phyloP scores from a whole-genome alignment of 2,113 vertebrate species.

The Malurus melanocephalus region DNA sequence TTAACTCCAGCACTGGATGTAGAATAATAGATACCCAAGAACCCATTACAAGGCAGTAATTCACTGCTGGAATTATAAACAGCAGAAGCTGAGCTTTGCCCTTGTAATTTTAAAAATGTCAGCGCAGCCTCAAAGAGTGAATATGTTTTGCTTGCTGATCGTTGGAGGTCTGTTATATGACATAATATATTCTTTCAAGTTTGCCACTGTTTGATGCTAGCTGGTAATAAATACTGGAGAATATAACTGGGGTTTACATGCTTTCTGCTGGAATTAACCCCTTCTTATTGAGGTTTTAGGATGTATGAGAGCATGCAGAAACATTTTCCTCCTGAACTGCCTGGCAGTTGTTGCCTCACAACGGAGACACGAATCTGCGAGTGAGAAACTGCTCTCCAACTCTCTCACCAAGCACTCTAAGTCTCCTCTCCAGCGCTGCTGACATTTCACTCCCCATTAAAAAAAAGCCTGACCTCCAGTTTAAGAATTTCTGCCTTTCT shows the following conservation, averaged over 20 bases:
- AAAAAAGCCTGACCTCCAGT: background rate
- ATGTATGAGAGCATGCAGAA: background rate
- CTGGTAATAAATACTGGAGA: constrained; percentile 16
- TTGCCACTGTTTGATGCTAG: constrained; percentile 13
- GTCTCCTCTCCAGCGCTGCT: background rate
- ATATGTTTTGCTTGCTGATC: constrained; percentile 25
- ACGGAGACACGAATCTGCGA: rapidly evolving
- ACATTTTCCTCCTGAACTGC: background rate
- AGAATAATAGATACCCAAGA: constrained; percentile 42
- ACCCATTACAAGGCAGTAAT: constrained; percentile 30
- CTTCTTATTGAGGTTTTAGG: background rate
- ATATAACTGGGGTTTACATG: background rate
- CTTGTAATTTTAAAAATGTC: constrained; percentile 50
- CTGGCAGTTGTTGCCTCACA: background rate
- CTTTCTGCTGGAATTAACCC: constrained; percentile 23
- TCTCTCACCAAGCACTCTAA: background rate
- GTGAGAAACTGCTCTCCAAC: background rate
- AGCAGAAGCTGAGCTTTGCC: constrained; percentile 50
- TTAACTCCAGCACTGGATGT: constrained; percentile 15
- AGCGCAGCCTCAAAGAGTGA: constrained; percentile 22
- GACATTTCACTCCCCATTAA: background rate
- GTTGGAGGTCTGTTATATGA: constrained; percentile 19
- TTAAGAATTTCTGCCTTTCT: constrained; percentile 11
- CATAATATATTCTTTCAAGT: constrained; percentile 25
- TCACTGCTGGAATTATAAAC: constrained; percentile 47